Conservation (phyloP, 2,113 vertebrate species). For the Hypocryptadius cinnamomeus region DNA sequence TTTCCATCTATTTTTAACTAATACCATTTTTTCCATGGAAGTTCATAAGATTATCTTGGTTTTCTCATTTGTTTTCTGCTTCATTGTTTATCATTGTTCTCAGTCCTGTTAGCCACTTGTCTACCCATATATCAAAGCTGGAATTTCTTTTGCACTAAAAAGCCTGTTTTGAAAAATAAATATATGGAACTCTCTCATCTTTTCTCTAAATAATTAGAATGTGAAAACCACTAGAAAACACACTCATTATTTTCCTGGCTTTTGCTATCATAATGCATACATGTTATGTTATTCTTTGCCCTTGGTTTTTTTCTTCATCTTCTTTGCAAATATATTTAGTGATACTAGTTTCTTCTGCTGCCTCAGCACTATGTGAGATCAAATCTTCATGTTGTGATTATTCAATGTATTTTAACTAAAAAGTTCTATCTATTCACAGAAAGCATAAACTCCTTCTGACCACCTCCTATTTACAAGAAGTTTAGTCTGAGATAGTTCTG, state of each 20-base stretch:
- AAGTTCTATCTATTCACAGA: conserved; percentile 14
- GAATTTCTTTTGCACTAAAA: background rate
- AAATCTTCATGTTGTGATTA: background rate
- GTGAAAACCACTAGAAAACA: background rate
- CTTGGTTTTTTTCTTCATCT: background rate
- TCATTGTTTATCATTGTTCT: background rate
- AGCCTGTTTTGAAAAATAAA: conserved; percentile 1
- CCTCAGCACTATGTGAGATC: background rate
- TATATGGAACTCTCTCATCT: background rate
- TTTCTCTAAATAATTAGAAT: background rate
- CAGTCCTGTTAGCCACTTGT: background rate
- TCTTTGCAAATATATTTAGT: background rate
- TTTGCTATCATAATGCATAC: background rate
- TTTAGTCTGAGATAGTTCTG: background rate
- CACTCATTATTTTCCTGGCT: background rate
- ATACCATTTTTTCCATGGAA: background rate
- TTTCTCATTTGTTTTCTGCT: background rate
- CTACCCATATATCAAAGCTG: background rate
- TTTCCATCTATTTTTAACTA: conserved; percentile 5
- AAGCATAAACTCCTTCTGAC: background rate
- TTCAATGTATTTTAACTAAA: background rate
- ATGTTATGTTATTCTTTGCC: background rate
- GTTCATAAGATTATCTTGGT: background rate
- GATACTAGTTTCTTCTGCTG: background rate
- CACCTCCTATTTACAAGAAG: background rate